Evolutionary conservation across 2,797 vertebrate species (phyloP), one percentile per base, ranked within the genome.

Genomic region (Scyliorhinus canicula): DNA sequence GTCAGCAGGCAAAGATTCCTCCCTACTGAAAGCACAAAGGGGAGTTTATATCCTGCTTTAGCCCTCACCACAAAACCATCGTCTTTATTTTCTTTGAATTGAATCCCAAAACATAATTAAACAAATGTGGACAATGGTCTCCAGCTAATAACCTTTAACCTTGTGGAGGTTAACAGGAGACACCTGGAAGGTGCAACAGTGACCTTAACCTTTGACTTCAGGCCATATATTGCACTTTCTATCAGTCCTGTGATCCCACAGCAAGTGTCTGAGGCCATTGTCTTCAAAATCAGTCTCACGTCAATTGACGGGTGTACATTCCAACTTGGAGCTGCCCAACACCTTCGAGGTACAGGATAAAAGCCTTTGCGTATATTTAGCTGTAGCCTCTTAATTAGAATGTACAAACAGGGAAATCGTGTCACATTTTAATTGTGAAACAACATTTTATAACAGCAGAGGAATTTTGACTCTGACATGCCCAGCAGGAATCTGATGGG

Each of bases 91-190:
- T 60, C 14, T 90, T 60, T 60, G 86, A 90, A n/a, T 60, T 90
- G 40, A 90, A 90, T 90, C 86, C 86, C 60, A n/a, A 60, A 60
- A 57, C 35, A 57, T 90, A 90, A 90, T 90, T 90, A 40, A 90
- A 90, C 35, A 90, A 90, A 90, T 60, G 55, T 90, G 55, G 86
- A 40, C 52, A 21, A 86, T 12, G 55, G 16, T 90, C 31, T n/a
- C 19, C 86, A 88, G 50, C 28, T 88, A 90, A 90, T 60, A 90
- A n/a, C 6, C 55, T 90, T 35, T 90, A 60, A 2, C 11, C 12
- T 52, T 55, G 84, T 14, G 21, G 79, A 82, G 84, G 28, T 86
- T 35, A n/a, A 86, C 28, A 35, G 50, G 19, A 86, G 84, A 86
- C 50, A 55, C 55, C 55, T 60, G 86, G 28, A 90, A 55, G 86